Percentiles rank a stretch among this genome's conserved stretches.
These are phyloP conservation scores for Bathynomus jamesi DNA, from an alignment of 1,140 invertebrate genomes.

Conservation along the genomic window DNA sequence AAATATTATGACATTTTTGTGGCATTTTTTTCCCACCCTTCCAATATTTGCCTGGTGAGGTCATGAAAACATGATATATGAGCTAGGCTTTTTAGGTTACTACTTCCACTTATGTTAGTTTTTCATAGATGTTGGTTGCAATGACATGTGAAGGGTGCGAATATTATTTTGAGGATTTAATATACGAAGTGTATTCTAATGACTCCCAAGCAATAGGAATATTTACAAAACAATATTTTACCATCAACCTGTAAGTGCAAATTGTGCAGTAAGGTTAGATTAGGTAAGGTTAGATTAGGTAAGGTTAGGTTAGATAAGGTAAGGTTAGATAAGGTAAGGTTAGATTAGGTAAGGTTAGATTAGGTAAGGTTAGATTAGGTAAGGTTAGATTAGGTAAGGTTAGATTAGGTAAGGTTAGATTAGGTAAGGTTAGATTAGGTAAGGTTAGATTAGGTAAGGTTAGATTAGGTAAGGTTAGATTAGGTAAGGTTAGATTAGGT, in stretches of 20 bases:
- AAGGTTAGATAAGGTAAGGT: neutral
- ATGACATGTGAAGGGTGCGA: no score
- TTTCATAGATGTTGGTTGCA: no score
- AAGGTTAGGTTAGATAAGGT: neutral
- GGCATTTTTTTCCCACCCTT: no score
- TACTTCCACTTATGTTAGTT: no score
- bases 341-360: conserved; percentile 2
- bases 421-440: conserved; percentile 3
- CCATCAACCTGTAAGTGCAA: neutral
- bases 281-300: neutral
- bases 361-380: neutral
- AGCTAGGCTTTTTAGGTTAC: no score
- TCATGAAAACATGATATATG: no score
- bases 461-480: neutral
- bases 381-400: neutral
- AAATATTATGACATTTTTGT: no score
- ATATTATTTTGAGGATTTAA: no score
- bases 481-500: neutral
- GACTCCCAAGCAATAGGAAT: no score
- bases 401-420: neutral
- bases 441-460: neutral
- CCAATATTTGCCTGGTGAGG: no score
- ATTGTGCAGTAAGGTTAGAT: conserved; percentile 4
- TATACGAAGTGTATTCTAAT: no score
- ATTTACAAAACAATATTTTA: no score